Evolutionary conservation across 2,797 vertebrate genomes (phyloP), one percentile per base, ranked within the genome.

Genomic region (Sebastes matsubarae): DNA sequence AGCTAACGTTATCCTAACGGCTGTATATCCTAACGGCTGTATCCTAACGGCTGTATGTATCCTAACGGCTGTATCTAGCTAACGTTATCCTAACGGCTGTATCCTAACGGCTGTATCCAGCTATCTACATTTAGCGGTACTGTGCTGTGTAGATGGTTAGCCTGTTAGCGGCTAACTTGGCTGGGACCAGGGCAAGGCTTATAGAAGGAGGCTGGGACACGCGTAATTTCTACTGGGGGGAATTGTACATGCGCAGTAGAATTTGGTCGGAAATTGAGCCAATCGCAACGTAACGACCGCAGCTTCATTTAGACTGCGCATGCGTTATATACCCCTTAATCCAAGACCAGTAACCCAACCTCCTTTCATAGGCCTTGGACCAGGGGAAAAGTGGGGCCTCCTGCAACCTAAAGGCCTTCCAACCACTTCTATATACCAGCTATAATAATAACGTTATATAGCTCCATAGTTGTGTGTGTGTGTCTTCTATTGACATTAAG

Each of bases 161-260:
- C 80, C 75, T 85, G 84, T 83, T 93, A 92, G 92, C 91, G 36
- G 84, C 85, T 86, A 90, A 76, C 87, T 87, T 88, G 85, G 88
- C 81, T 89, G 90, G 81, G 85, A 90, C 80, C 68, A 67, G 38
- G 38, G 13, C 38, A 42, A 42, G 38, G 38, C 38, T 42, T 42
- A 42, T 42, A 42, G 38, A 42, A 42, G 38, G 38, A 14, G 38
- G 38, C 2, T 42, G 2, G 38, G 13, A 14, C 13, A 14, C 38
- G 38, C 38, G 38, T 42, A 13, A 42, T 14, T 14, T 14, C 1
- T 42, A 1, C 0, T 1, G 1, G 2, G 13, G 13, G 13, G 5
- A 0, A 14, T 14, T 42, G 38, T 0, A 42, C 13, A 42, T 42
- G 38, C 38, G 38, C 38, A 14, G 38, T 42, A 42, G 38, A 42